phyloP scores from a whole-genome alignment of 2,888 invertebrate species.

The Lottia gigantea region DNA sequence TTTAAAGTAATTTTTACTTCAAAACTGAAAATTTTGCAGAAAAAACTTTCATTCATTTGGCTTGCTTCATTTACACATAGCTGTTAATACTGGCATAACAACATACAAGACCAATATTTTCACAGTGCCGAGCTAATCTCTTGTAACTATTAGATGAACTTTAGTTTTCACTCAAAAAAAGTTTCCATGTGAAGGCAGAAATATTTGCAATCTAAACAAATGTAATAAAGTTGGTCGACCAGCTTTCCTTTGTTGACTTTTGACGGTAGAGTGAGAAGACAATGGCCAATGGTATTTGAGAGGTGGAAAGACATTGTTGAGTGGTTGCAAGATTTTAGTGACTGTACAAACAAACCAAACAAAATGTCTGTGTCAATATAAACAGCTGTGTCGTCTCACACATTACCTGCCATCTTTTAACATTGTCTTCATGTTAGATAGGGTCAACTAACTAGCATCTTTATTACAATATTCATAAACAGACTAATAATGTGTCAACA shows the following conservation, averaged over 20 bases:
- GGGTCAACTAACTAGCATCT: background rate
- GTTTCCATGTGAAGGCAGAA: background rate
- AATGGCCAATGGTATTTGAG: conserved; percentile 1
- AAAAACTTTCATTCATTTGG: too few species aligned
- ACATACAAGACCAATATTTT: too few species aligned
- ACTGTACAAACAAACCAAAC: conserved; percentile 10
- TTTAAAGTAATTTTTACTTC: too few species aligned
- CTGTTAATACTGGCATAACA: too few species aligned
- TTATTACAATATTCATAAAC: too few species aligned
- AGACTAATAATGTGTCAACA: too few species aligned
- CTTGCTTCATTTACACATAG: too few species aligned
- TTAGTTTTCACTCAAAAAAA: too few species aligned
- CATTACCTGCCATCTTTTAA: conserved; percentile 8
- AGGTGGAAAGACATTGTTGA: conserved; percentile 11
- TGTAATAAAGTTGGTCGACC: background rate
- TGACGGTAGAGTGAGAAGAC: background rate
- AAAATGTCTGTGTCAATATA: conserved; percentile 7
- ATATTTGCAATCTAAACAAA: conserved; percentile 3
- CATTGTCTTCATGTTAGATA: background rate
- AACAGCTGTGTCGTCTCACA: conserved; percentile 10
- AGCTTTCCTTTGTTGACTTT: background rate
- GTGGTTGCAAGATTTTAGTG: conserved; percentile 7
- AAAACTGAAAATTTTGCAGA: too few species aligned
- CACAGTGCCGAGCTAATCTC: too few species aligned
- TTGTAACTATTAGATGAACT: too few species aligned